Base-by-base conservation (phyloP, 2,113 vertebrate genomes). In the Casuarius casuarius region DNA sequence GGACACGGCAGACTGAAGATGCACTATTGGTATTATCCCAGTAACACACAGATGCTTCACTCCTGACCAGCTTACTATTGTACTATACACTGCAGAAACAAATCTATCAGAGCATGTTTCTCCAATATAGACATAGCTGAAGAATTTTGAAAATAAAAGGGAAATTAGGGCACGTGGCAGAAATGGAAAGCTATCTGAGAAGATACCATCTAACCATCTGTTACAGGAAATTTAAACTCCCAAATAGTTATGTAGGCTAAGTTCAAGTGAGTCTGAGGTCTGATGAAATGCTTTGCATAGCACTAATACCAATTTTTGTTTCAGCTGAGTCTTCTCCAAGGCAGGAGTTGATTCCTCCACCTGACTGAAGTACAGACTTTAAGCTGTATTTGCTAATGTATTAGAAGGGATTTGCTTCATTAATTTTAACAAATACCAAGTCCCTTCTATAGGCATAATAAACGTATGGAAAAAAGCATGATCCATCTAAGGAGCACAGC, bases 301-400 rank as follows among this genome's bases (percentile, higher is more conserved):
- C 77, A 59, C 56, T 68, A 94, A 87, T 72, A 94, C 23, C 7
- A 94, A 52, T 87, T 89, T 92, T 71, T 94, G 28, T 93, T 96
- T 96, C 77, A 84, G 52, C 73, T 65, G 86, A 78, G 80, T 86
- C 89, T 84, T 81, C 90, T 80, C 28, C 46, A 87, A 52, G n/a
- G 65, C 88, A 87, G 68, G 44, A 90, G 44, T 40, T 26, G 63
- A 61, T 87, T 93, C 88, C 61, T 86, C 83, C 5, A 9, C 73
- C 66, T 89, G 56, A 65, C 63, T 81, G 11, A 92, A 86, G 78
- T 93, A 44, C 35, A 90, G 61, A 62, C 67, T 95, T 92, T 92
- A 54, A 95, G 67, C 4, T 0, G 6, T 76, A 62, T 89, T 94
- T 91, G 66, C 28, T 75, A 81, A 90, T 49, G 22, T 48, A 87